Conservation (phyloP, 2,888 invertebrate species). For the Encarsia formosa region DNA sequence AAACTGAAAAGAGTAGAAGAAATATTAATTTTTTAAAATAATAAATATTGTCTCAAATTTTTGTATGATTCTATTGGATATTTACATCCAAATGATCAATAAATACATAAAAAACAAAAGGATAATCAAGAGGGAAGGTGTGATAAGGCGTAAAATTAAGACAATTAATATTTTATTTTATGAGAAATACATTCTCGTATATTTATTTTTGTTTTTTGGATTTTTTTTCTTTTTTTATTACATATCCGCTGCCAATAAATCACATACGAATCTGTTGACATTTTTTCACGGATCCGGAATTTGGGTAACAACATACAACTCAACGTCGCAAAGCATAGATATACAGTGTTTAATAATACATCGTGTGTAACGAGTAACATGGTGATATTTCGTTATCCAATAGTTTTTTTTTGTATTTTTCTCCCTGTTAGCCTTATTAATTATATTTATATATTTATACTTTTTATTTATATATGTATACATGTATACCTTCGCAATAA, state of each 20-base stretch:
- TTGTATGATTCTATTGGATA: no score
- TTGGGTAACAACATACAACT: constrained; percentile 47
- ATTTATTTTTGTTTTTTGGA: no score
- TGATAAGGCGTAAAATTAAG: no score
- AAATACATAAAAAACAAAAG: not conserved
- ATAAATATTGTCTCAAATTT: no score
- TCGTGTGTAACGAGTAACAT: constrained; percentile 47
- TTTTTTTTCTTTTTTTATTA: no score
- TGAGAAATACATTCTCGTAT: constrained; percentile 23
- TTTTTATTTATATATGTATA: constrained; percentile 39
- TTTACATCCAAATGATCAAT: no score
- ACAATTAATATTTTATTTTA: constrained; percentile 13
- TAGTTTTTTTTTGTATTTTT: constrained; percentile 24
- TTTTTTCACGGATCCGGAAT: constrained; percentile 29
- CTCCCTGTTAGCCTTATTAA: constrained; percentile 34
- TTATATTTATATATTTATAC: constrained; percentile 36
- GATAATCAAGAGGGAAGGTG: not conserved
- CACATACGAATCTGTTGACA: constrained; percentile 36
- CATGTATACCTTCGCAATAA: constrained; percentile 43
- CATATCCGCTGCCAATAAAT: constrained; percentile 33
- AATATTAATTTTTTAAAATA: no score
- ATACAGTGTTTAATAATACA: constrained; percentile 31
- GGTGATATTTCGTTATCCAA: constrained; percentile 40
- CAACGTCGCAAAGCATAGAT: constrained; percentile 47
- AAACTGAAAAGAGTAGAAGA: no score